phyloP scores from a whole-genome alignment of 2,888 invertebrate genomes.

The Bellardia bayeri region DNA sequence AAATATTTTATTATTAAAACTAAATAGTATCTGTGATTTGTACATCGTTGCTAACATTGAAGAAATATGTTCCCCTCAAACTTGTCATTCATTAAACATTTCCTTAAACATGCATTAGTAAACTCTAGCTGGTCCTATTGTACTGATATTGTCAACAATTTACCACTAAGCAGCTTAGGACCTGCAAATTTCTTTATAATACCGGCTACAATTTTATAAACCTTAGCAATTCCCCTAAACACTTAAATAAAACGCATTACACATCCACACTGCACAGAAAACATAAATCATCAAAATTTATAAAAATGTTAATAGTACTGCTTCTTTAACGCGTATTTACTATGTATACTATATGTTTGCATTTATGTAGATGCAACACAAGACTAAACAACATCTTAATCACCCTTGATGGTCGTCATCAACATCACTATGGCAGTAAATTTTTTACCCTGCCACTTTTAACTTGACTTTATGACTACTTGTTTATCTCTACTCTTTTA shows the following conservation, averaged over 20 bases:
- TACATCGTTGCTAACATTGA: no score
- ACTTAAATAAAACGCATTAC: constrained; percentile 7
- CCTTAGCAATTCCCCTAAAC: constrained; percentile 18
- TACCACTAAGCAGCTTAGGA: constrained; percentile 11
- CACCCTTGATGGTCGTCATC: constrained; percentile 26
- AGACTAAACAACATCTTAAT: constrained; percentile 34
- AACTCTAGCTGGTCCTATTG: no score
- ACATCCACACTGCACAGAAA: constrained; percentile 1
- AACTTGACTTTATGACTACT: constrained; percentile 47
- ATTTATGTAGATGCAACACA: background rate
- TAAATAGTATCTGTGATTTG: no score
- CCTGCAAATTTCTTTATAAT: constrained; percentile 22
- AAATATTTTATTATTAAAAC: no score
- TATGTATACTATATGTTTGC: no score
- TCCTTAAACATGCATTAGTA: no score
- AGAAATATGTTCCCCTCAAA: no score
- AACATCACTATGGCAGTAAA: constrained; percentile 14
- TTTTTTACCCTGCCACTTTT: constrained; percentile 14
- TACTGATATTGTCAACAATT: background rate
- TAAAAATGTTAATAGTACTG: constrained; percentile 1
- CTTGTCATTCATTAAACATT: no score
- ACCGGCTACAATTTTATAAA: background rate
- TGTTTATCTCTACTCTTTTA: constrained; percentile 45
- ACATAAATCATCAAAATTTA: constrained; percentile 50
- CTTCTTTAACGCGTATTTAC: background rate